Percentiles rank a stretch among this genome's conserved stretches.
Conservation (phyloP, 2,888 invertebrate species). For the Ormyrus nitidulus region DNA sequence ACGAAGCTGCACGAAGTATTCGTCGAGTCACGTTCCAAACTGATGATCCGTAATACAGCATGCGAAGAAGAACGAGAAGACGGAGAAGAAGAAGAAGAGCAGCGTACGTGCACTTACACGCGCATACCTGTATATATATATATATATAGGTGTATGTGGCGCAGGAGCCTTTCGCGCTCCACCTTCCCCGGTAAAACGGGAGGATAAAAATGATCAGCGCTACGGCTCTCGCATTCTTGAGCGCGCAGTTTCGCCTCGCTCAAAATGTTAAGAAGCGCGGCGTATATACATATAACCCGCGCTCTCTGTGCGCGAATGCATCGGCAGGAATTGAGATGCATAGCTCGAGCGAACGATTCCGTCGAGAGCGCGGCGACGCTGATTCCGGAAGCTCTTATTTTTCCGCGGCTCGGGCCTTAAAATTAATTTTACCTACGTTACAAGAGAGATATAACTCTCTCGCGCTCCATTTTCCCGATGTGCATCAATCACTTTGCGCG, state of each 20-base stretch:
- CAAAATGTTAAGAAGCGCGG: slow-evolving; percentile 52
- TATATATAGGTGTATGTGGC: not conserved
- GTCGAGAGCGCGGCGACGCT: not conserved
- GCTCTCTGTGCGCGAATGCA: not conserved
- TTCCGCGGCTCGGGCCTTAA: slow-evolving; percentile 16
- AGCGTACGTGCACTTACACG: not conserved
- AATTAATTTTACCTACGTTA: slow-evolving; percentile 18
- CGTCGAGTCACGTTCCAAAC: slow-evolving; percentile 55
- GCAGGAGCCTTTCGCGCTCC: slow-evolving; percentile 17
- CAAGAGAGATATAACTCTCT: slow-evolving; percentile 12
- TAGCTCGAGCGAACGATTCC: slow-evolving; percentile 14
- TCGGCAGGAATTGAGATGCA: slow-evolving; percentile 37
- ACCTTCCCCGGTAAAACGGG: slow-evolving; percentile 42
- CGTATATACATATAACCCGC: not conserved
- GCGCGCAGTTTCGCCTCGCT: slow-evolving; percentile 45
- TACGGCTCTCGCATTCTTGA: slow-evolving; percentile 53
- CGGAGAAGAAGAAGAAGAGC: not conserved
- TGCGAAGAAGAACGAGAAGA: not conserved
- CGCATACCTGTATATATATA: not conserved
- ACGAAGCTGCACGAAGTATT: slow-evolving; percentile 29
- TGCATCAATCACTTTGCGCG: slow-evolving; percentile 19
- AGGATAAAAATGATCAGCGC: slow-evolving; percentile 50
- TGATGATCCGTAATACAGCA: slow-evolving; percentile 54
- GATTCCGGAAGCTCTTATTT: slow-evolving; percentile 25
- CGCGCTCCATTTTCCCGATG: slow-evolving; percentile 31